Evolutionary conservation across 2,888 invertebrate species (phyloP).

Genomic region (Lysandra bellargus): DNA sequence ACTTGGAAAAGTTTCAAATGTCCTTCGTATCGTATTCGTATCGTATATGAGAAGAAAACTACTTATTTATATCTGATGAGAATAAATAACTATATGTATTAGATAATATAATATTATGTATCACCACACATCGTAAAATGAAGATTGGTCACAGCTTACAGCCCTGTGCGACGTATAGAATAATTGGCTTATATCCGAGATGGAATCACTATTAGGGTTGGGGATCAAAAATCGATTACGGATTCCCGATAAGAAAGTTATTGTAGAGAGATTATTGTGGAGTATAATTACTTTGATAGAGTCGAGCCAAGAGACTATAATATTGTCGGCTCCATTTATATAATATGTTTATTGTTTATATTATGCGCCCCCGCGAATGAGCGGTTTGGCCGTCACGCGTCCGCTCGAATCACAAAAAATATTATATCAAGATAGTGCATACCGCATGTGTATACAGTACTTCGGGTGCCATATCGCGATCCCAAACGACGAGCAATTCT

Average conservation of each 20-base stretch:
- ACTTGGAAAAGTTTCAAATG: not conserved
- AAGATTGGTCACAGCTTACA: not conserved
- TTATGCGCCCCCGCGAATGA: no score
- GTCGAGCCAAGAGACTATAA: no score
- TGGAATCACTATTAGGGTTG: not conserved
- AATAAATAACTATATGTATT: not conserved
- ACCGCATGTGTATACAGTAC: no score
- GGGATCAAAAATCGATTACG: conserved; percentile 21
- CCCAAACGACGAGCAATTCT: no score
- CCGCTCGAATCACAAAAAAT: no score
- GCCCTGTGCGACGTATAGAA: not conserved
- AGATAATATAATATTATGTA: not conserved
- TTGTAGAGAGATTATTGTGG: not conserved
- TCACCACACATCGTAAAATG: conserved; percentile 5
- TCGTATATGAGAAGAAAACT: no score
- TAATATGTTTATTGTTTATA: no score
- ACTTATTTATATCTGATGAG: not conserved
- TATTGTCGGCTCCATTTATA: no score
- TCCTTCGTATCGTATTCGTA: no score
- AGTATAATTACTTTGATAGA: not conserved
- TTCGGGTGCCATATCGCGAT: no score
- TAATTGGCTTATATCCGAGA: conserved; percentile 17
- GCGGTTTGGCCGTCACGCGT: no score
- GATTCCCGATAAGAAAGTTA: conserved; percentile 2
- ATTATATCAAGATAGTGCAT: no score